Evolutionary conservation across 2,797 vertebrate species (phyloP), one percentile per base, ranked within the genome.

Genomic region (Spondyliosoma cantharus): DNA sequence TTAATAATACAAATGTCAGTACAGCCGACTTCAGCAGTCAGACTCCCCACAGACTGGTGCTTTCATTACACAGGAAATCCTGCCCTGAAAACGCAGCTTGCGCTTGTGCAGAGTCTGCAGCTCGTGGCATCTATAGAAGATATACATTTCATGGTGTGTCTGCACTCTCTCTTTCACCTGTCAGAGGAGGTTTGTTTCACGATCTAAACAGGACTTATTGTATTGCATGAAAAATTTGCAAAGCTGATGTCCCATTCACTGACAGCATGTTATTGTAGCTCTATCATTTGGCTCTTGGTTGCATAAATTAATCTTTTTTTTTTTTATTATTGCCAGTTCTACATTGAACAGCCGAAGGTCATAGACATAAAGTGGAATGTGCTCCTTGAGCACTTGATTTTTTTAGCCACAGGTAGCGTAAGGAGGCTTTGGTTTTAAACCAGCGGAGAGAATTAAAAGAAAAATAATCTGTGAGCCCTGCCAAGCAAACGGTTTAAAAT

Each of bases 1-100:
- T 29, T 61, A n/a, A 64, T 48, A 83, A 76, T 32, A 42, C 29
- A 81, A 85, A 84, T 67, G 67, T 84, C 81, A 74, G 68, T 9
- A n/a, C 29, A 61, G 64, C 43, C 74, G 62, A 56, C 54, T 60
- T 65, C 25, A 75, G 75, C 60, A 66, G 45, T 24, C 76, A 74
- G 27, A 61, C 46, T 24, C 37, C 22, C 24, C 20, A 5, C 1
- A 62, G 53, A 67, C 46, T 37, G 7, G 29, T 59, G 42, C 43
- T 63, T 45, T 61, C 43, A 71, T 73, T 65, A 57, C 57, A 74
- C 45, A 76, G 62, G 54, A 81, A 74, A 80, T 81, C 54, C 60
- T 68, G 54, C 32, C 67, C 48, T 73, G n/a, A 64, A 54, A 74
- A 50, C 5, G 16, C 17, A 49, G 64, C 45, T 25, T 49, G 5